phyloP scores from a whole-genome alignment of 2,113 vertebrate species.

The Oenanthe oenanthe region DNA sequence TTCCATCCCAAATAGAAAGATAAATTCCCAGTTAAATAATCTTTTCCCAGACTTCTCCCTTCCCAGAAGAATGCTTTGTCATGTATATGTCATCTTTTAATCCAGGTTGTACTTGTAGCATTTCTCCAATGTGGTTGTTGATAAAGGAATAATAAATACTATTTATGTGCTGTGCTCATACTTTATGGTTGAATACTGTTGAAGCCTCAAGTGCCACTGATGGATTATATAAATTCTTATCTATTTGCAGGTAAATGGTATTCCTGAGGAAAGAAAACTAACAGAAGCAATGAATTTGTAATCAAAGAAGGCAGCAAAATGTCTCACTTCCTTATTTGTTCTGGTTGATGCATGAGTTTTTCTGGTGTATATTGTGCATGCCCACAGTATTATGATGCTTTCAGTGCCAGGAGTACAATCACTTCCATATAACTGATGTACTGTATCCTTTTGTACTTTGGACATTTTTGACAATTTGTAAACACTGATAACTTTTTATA shows the following conservation, averaged over 20 bases:
- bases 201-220: neutral
- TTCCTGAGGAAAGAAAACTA: conserved; percentile 98
- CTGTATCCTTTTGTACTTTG: conserved; percentile 76
- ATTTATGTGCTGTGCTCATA: neutral
- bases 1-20: neutral
- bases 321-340: neutral
- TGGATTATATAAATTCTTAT: neutral
- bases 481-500: conserved; percentile 77
- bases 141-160: neutral
- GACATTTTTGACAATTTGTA: conserved; percentile 78
- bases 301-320: conserved; percentile 36
- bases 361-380: conserved; percentile 71
- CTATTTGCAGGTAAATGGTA: conserved; percentile 94
- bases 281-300: conserved; percentile 93
- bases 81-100: accelerated
- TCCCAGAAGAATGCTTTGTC: neutral
- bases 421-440: conserved; percentile 65
- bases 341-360: conserved; percentile 68
- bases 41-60: neutral
- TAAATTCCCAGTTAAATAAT: neutral
- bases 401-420: conserved; percentile 62
- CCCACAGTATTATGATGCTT: conserved; percentile 38
- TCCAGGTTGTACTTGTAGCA: neutral
- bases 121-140: neutral
- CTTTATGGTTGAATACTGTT: neutral